These are phyloP conservation scores for Capreolus pygargus DNA, from an alignment of 2,113 vertebrate genomes.

Conservation along the genomic window DNA sequence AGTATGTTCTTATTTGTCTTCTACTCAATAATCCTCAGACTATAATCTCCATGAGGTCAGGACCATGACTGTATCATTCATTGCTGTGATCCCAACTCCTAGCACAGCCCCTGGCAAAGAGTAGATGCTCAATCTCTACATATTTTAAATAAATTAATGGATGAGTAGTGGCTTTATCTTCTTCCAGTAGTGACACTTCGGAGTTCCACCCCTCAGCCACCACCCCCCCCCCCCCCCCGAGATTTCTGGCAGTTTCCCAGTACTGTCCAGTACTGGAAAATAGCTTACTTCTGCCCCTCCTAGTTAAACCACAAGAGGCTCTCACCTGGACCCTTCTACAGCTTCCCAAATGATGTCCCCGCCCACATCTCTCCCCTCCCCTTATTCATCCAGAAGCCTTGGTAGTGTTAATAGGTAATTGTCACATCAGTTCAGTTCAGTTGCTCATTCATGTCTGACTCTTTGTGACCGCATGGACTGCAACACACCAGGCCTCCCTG, in stretches of 20 bases:
- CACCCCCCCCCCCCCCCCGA: neutral
- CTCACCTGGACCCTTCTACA: neutral
- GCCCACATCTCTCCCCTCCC: neutral
- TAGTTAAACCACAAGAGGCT: neutral
- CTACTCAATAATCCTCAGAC: neutral
- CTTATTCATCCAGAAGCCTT: neutral
- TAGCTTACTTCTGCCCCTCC: neutral
- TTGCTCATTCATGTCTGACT: neutral
- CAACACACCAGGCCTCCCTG: neutral
- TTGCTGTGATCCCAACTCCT: neutral
- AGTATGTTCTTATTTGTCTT: neutral
- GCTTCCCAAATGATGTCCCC: neutral
- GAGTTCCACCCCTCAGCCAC: neutral
- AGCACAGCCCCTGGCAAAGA: neutral
- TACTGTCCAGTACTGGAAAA: neutral
- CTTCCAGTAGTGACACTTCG: neutral
- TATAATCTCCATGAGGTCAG: neutral
- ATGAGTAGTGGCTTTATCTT: neutral
- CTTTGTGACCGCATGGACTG: neutral
- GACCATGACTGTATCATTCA: neutral
- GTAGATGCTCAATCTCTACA: neutral
- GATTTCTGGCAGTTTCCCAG: neutral
- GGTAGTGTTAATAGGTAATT: neutral
- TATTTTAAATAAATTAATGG: neutral
- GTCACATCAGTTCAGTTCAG: neutral